Evolutionary conservation across 2,113 vertebrate species (phyloP), one percentile per base, ranked within the genome.

Genomic region (Trichomycterus rosablanca): DNA sequence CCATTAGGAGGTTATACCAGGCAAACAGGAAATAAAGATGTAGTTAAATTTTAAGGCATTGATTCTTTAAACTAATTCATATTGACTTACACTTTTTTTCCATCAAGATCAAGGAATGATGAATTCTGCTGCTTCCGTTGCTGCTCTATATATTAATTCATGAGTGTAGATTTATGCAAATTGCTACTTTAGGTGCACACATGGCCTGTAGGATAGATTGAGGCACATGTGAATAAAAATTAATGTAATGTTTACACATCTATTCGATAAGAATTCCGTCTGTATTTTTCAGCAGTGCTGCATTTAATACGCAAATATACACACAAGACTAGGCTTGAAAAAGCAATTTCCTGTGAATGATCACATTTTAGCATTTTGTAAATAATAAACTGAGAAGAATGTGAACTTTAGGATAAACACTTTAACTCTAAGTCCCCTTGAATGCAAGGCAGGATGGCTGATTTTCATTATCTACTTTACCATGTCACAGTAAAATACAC

Each of bases 221-320:
- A 45, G 40, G 16, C 22, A 37, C 40, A 46, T 48, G 32, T 55
- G 35, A 64, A 64, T 37, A 46, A 48, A 52, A n/a, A 37, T 53
- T 26, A 63, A 63, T 56, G 43, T 22, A 15, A 32, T 65, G 62
- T 65, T 56, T 37, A 48, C 48, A 43, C 52, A 48, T 40, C 62
- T 55, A 39, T 32, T 26, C 1, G 9, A 8, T 26, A 20, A 39
- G 30, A 55, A 48, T 48, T 48, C 61, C 30, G 42, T 39, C 5
- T 34, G 43, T 20, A 26, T 55, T 24, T 65, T 37, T 65, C 20
- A 55, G 22, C 42, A 48, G 15, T 56, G 32, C 56, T 26, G 46
- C 42, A 65, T 18, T 30, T 45, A 37, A n/a, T n/a, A n/a, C n/a
- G 56, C 48, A 56, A 53, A 48, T 37, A 64, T 26, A 65, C 62